A percentile compares a stretch with the other conserved stretches of the same genome.
Conservation (phyloP, 2,113 vertebrate species). For the Corapipo altera region DNA sequence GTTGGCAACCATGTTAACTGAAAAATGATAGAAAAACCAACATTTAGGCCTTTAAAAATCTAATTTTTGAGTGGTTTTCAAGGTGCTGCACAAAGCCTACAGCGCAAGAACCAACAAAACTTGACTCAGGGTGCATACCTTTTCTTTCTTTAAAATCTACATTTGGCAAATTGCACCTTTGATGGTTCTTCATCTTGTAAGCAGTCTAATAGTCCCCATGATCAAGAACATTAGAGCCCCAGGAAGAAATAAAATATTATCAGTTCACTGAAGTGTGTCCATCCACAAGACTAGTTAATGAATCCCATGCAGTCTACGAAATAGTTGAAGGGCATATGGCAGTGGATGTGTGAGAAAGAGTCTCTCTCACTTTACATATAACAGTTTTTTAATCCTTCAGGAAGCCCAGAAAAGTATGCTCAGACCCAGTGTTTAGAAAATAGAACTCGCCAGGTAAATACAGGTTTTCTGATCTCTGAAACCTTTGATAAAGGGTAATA, state of each 20-base stretch:
- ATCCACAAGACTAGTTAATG: background rate
- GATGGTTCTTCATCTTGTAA: background rate
- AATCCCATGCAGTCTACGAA: background rate
- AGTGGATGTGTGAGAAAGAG: background rate
- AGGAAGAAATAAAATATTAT: background rate
- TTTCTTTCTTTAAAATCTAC: background rate
- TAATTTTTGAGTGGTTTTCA: background rate
- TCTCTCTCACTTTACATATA: background rate
- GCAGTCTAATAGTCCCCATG: background rate
- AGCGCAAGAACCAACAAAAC: background rate
- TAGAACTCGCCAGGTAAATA: background rate
- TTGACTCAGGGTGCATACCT: background rate
- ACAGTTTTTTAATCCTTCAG: background rate
- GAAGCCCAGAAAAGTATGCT: background rate
- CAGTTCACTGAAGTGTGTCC: background rate
- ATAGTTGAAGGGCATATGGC: background rate
- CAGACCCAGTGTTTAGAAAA: background rate
- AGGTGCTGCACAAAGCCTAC: background rate
- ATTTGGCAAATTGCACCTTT: background rate
- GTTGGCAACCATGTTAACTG: background rate
- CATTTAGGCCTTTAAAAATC: background rate
- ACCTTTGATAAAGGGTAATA: background rate
- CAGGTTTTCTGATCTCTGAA: rapidly evolving
- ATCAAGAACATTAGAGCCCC: background rate
- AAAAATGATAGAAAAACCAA: background rate